Evolutionary conservation across 2,797 vertebrate genomes (phyloP), one percentile per base, ranked within the genome.

Genomic region (Bucorvus abyssinicus): DNA sequence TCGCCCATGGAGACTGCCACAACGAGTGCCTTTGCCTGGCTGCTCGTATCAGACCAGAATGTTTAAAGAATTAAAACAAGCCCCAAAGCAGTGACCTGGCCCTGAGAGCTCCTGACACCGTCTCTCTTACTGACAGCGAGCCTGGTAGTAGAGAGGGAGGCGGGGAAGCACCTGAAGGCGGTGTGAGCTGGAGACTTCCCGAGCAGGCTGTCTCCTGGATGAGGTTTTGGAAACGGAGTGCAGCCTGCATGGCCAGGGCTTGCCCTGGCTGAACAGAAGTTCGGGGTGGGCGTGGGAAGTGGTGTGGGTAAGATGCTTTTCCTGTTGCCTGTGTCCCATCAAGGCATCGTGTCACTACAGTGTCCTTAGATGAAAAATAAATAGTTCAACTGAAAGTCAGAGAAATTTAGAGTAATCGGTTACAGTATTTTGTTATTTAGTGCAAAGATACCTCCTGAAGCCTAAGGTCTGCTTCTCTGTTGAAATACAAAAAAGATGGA

Each of bases 1-100:
- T 42, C 1, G 0, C 34, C 53, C 6, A 0, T 20, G 7, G 24
- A 47, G 57, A 5, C 23, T 30, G 32, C 57, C n/a, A 4, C 1
- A 1, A 6, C 3, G 3, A 13, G 59, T 6, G 45, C 38, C 64
- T 71, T 55, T 53, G 36, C 57, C 57, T 6, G 21, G 29, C 18
- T 29, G 5, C 59, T 23, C 55, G 7, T 45, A 4, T 26, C 11
- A 7, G 22, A 12, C 34, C 59, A 61, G 59, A 61, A 27, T 40
- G 27, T 17, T 45, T 45, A 17, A 45, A 23, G 20, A 59, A 36
- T 13, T n/a, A 30, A 50, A 53, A 20, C 6, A 10, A 26, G 4
- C 38, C 44, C 76, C 22, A 40, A 32, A 47, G 55, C 40, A 7
- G 40, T 40, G 70, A 45, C 74, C 65, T 49, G 36, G 32, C 85